These are phyloP conservation scores for Batillaria attramentaria DNA, from an alignment of 1,140 invertebrate species.

Conservation along the genomic window DNA sequence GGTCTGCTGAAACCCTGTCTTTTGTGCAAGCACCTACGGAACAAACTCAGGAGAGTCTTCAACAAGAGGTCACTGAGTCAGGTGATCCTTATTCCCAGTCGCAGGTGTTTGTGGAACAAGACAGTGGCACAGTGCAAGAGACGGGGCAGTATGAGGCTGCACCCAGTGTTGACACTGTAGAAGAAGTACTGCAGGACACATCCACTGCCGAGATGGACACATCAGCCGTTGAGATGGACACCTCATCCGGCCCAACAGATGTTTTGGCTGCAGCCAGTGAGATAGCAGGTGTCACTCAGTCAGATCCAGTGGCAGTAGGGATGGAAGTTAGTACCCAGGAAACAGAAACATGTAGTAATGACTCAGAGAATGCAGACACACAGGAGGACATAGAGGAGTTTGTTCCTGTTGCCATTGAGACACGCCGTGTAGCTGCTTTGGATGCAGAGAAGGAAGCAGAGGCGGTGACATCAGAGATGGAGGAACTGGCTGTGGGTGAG, in stretches of 20 bases:
- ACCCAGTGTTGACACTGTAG: background rate
- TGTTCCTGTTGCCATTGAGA: slow-evolving; percentile 39
- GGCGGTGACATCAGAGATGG: background rate
- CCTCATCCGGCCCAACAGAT: background rate
- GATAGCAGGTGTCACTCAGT: slow-evolving; percentile 18
- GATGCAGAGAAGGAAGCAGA: slow-evolving; percentile 22
- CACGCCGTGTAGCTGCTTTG: slow-evolving; percentile 25
- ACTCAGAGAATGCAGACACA: slow-evolving; percentile 20
- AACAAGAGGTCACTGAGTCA: no score
- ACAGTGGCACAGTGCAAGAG: background rate
- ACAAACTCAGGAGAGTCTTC: no score
- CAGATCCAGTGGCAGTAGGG: background rate
- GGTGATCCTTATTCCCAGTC: no score
- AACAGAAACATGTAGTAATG: slow-evolving; percentile 19
- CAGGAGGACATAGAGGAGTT: slow-evolving; percentile 37
- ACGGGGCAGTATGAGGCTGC: no score
- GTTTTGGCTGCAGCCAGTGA: slow-evolving; percentile 23
- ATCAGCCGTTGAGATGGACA: slow-evolving; percentile 13
- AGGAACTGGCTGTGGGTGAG: slow-evolving; percentile 15
- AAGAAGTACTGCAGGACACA: slow-evolving; percentile 2
- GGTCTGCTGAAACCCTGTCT: no score
- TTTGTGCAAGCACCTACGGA: no score
- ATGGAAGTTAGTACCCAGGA: slow-evolving; percentile 1
- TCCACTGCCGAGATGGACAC: slow-evolving; percentile 22
- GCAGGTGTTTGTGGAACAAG: slow-evolving; percentile 9